Evolutionary conservation across 2,797 vertebrate species (phyloP).

Genomic region (Meriones psammophilus): DNA sequence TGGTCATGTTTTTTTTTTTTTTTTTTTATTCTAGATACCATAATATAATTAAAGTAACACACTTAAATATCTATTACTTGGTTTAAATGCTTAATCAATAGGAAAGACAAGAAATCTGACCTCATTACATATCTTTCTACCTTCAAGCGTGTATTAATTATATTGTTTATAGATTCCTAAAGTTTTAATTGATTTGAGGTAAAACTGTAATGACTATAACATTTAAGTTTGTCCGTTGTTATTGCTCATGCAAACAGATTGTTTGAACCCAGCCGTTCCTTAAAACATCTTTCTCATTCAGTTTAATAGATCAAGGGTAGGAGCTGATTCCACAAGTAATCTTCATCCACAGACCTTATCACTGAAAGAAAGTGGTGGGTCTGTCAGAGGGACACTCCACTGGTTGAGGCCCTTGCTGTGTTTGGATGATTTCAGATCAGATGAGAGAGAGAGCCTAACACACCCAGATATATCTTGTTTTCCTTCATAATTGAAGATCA

Average conservation of each 20-base stretch:
- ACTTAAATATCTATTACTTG: not conserved
- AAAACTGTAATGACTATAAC: not conserved
- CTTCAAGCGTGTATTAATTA: not conserved
- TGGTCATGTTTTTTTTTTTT: not conserved
- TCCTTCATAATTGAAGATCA: not conserved
- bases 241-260: not conserved
- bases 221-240: not conserved
- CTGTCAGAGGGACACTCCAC: not conserved
- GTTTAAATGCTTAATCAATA: conserved; percentile 16
- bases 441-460: not conserved
- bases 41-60: not conserved
- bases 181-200: conserved; percentile 26
- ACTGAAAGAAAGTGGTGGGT: not conserved
- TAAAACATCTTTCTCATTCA: not conserved
- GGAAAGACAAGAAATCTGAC: conserved; percentile 31
- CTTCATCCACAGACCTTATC: not conserved
- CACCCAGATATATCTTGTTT: not conserved
- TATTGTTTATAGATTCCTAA: conserved; percentile 28
- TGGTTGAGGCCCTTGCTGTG: not conserved
- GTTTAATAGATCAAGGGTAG: not conserved
- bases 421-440: not conserved
- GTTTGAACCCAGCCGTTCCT: not conserved
- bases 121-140: conserved; percentile 9
- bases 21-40: not conserved
- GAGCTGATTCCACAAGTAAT: not conserved